Percentiles rank a stretch among this genome's conserved stretches.
Evolutionary conservation across 2,113 vertebrate genomes (phyloP).

Genomic region (Pyrgilauda ruficollis): DNA sequence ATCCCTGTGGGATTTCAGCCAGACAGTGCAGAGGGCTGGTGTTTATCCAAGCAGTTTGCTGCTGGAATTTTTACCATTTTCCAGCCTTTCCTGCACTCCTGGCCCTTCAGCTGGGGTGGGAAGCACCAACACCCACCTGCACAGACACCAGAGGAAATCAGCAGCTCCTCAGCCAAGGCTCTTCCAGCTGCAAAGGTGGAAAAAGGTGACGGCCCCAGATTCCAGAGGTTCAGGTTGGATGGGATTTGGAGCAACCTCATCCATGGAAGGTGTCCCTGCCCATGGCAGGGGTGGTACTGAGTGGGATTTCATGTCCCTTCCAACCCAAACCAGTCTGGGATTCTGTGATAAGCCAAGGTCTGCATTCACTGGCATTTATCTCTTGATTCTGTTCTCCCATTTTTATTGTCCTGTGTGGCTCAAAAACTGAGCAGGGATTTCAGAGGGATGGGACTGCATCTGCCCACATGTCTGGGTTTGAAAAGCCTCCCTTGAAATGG

Average conservation of each 20-base stretch:
- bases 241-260: background rate
- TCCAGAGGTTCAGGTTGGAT: accelerated
- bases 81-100: background rate
- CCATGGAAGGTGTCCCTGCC: background rate
- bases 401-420: background rate
- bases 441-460: background rate
- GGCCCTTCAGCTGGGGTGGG: background rate
- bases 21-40: accelerated
- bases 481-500: background rate
- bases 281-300: background rate
- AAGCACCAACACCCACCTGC: background rate
- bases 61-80: accelerated
- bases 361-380: background rate
- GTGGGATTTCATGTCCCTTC: background rate
- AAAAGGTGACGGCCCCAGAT: accelerated
- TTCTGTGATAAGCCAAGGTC: accelerated
- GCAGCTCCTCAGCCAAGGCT: background rate
- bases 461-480: background rate
- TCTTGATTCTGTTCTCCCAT: background rate
- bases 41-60: background rate
- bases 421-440: accelerated
- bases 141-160: background rate
- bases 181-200: background rate
- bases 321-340: background rate
- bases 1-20: background rate